A percentile compares a stretch with the other conserved stretches of the same genome.
Conservation (phyloP, 2,888 invertebrate genomes). For the Tanytarsus gracilentus region DNA sequence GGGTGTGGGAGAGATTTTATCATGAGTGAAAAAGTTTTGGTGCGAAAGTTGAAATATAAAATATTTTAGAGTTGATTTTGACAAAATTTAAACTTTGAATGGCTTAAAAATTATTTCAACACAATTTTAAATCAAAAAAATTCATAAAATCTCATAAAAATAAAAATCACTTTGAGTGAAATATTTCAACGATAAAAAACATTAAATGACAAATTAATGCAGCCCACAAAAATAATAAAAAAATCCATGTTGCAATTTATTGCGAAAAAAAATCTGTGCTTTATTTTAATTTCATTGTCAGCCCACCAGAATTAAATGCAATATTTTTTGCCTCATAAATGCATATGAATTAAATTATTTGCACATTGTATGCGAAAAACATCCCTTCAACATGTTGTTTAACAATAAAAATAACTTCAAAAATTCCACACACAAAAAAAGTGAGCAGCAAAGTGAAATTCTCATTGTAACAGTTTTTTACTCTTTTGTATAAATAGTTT, state of each 20-base stretch:
- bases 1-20: too few relatives aligned
- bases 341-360: background rate
- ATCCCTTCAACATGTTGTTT: slow-evolving; percentile 22
- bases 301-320: background rate
- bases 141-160: background rate
- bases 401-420: slow-evolving; percentile 25
- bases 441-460: background rate
- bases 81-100: too few relatives aligned
- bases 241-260: background rate
- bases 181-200: background rate
- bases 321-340: background rate
- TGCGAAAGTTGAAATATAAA: background rate
- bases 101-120: too few relatives aligned
- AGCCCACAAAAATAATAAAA: slow-evolving; percentile 22
- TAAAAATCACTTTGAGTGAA: background rate
- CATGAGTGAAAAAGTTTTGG: background rate
- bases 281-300: slow-evolving; percentile 16
- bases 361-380: background rate
- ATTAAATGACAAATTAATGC: slow-evolving; percentile 27
- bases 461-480: slow-evolving; percentile 11
- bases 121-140: background rate
- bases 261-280: background rate
- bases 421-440: background rate
- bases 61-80: too few relatives aligned
- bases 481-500: background rate